Base-by-base conservation (phyloP, 1,140 invertebrate species). In the Venturia canescens region DNA sequence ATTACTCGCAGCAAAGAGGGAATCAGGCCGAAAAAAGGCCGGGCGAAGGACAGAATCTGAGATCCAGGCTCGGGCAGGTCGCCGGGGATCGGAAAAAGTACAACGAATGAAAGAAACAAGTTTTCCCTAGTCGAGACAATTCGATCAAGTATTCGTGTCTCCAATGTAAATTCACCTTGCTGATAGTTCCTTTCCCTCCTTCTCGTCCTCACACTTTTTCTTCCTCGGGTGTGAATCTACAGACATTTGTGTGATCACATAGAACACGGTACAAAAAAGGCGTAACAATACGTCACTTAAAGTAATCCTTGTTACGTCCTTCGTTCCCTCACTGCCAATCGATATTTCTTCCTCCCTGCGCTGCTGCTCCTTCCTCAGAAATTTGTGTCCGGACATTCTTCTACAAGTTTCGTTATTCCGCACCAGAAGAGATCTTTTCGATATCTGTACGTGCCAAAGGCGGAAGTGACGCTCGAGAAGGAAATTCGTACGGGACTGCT, bases 61-160 rank as follows among this genome's bases (percentile, higher is more conserved):
- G 13, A 44, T 44, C 38, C 5, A 9, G 38, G n/a, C n/a, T n/a
- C 5, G 13, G 13, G 11, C 7, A 11, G 38, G 38, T 44, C 38
- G 13, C 38, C 1, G 23, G 21, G 31, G 71, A 74, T 74, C 71
- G 71, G 57, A 48, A 74, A 74, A 74, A 57, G 21, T 74, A 74
- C 23, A 15, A 74, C 34, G 48, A 16, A 5, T 27, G 53, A 74
- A 72, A 16, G 69, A 78, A 78, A 78, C 67, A 78, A 78, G 77
- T 63, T 80, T 74, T 69, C 66, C 27, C 67, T 72, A 48, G 48
- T 48, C 44, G 70, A 71, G 70, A 80, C 79, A 80, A 80, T 80
- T 80, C 79, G 70, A 80, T 80, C 79, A 80, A 72, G 57, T 27
- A 70, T 80, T 60, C 79, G 79, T 80, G 79, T 48, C 69, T 80